These are phyloP conservation scores for Dendrolimus kikuchii DNA, from an alignment of 1,140 invertebrate genomes.

Conservation along the genomic window DNA sequence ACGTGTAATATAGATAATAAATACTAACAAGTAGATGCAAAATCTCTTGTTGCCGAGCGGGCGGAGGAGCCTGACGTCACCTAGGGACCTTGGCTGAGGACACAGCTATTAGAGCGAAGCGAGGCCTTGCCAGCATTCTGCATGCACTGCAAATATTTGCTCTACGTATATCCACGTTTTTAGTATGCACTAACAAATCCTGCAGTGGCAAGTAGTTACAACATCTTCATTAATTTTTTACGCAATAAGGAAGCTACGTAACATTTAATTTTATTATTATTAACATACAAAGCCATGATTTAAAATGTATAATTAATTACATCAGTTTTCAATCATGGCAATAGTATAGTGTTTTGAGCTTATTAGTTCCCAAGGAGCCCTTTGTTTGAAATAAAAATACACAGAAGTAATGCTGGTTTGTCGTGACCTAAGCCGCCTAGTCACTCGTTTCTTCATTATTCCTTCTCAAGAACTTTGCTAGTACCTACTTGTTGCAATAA, in stretches of 20 bases:
- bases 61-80: conserved; percentile 54
- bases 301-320: too few relatives aligned
- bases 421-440: conserved; percentile 12
- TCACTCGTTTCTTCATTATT: too few relatives aligned
- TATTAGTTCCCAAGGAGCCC: conserved; percentile 22
- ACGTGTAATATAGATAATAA: background rate
- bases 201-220: conserved; percentile 5
- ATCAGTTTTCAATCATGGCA: background rate
- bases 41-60: conserved; percentile 46
- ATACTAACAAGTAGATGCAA: conserved; percentile 14
- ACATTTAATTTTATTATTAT: too few relatives aligned
- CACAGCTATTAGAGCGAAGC: conserved; percentile 53
- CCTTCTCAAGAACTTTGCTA: too few relatives aligned
- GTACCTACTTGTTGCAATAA: too few relatives aligned
- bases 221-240: conserved; percentile 1
- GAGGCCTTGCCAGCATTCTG: conserved; percentile 54
- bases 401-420: conserved; percentile 15
- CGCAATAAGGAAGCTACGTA: too few relatives aligned
- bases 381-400: conserved; percentile 26
- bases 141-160: conserved; percentile 37
- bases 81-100: conserved; percentile 57
- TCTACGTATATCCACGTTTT: conserved; percentile 9
- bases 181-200: conserved; percentile 5
- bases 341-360: background rate
- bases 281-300: too few relatives aligned